Conservation (phyloP, 2,113 vertebrate species). For the Phycodurus eques region DNA sequence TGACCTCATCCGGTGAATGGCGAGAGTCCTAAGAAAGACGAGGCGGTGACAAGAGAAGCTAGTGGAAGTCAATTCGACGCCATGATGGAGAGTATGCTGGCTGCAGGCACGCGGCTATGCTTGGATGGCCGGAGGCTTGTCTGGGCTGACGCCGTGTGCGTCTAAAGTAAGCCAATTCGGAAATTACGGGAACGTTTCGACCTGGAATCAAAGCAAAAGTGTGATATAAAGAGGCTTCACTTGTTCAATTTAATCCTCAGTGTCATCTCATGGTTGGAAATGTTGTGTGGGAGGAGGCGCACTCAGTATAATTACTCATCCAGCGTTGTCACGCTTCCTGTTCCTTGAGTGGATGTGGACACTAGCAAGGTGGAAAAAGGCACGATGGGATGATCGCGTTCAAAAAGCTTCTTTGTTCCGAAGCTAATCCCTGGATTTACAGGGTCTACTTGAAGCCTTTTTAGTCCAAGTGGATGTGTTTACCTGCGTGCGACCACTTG, state of each 20-base stretch:
- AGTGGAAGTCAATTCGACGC: constrained; percentile 3
- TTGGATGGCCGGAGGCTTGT: constrained; percentile 7
- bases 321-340: background rate
- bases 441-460: constrained; percentile 27
- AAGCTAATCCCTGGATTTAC: constrained; percentile 62
- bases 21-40: constrained; percentile 9
- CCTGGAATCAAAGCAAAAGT: background rate
- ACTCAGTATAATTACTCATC: background rate
- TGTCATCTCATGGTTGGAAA: background rate
- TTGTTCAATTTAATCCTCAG: background rate
- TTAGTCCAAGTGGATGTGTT: constrained; percentile 27
- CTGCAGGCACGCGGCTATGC: constrained; percentile 16
- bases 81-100: constrained; percentile 14
- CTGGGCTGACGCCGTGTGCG: constrained; percentile 8
- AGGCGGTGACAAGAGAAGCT: background rate
- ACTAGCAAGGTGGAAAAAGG: constrained; percentile 5
- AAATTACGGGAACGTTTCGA: constrained; percentile 1
- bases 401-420: constrained; percentile 56
- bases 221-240: background rate
- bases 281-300: background rate
- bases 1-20: constrained; percentile 28
- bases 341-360: background rate
- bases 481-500: constrained; percentile 33
- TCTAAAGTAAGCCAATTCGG: constrained; percentile 11
- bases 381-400: constrained; percentile 5